Conservation (phyloP, 2,113 vertebrate genomes). For the Chloroceryle aenea region DNA sequence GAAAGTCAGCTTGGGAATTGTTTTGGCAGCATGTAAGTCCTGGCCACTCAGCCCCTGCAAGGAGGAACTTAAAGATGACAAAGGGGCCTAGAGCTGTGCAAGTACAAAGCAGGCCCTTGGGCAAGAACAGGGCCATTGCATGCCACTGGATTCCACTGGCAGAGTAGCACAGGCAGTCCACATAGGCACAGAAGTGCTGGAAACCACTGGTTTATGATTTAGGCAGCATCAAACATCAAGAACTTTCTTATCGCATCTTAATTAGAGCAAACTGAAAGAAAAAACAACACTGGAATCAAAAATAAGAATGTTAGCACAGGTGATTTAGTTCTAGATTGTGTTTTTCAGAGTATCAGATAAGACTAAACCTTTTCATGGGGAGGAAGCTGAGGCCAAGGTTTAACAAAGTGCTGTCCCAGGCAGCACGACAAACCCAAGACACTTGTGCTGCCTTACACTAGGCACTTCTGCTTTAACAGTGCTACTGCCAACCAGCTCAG, state of each 20-base stretch:
- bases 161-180: neutral
- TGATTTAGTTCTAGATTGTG: neutral
- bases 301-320: neutral
- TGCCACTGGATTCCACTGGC: neutral
- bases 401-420: neutral
- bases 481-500: neutral
- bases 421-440: neutral
- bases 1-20: conserved; percentile 11
- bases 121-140: neutral
- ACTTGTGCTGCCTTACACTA: neutral
- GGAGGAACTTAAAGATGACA: neutral
- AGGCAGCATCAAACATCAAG: neutral
- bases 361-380: neutral
- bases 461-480: neutral
- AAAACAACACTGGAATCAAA: neutral
- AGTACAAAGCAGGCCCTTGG: neutral
- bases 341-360: neutral
- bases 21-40: neutral
- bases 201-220: neutral
- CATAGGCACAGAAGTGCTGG: neutral
- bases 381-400: neutral
- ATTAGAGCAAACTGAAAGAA: conserved; percentile 7
- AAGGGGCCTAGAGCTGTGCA: neutral
- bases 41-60: neutral
- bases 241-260: neutral